phyloP scores from a whole-genome alignment of 2,888 invertebrate species.

The Drosophila leonis region DNA sequence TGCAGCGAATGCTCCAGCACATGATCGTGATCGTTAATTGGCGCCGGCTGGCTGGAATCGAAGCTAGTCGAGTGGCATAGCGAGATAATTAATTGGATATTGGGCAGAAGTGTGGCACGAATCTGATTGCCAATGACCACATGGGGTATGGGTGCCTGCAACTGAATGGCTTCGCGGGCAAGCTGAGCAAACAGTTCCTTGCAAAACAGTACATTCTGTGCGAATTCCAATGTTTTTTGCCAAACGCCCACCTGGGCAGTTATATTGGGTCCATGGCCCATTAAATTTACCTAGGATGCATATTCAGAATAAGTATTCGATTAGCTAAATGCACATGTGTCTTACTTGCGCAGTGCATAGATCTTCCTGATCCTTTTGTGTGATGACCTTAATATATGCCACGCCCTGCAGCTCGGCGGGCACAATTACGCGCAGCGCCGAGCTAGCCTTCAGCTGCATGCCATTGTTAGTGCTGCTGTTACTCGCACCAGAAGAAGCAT shows the following conservation, averaged over 20 bases:
- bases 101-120: conserved; percentile 96
- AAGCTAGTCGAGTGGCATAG: conserved; percentile 93
- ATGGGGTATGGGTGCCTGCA: conserved; percentile 97
- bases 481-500: conserved; percentile 69
- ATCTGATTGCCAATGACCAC: conserved; percentile 99
- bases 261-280: conserved; percentile 90
- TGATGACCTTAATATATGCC: conserved; percentile 97
- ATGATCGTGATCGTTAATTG: conserved; percentile 93
- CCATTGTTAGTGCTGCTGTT: conserved; percentile 84
- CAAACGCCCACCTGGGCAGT: conserved; percentile 90
- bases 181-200: conserved; percentile 97
- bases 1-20: conserved; percentile 98
- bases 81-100: conserved; percentile 96
- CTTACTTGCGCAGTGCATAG: conserved; percentile 90
- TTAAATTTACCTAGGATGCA: conserved; percentile 87
- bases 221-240: conserved; percentile 98
- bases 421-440: conserved; percentile 95
- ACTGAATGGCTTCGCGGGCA: conserved; percentile 97
- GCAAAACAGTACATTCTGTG: conserved; percentile 98
- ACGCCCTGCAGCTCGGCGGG: conserved; percentile 98
- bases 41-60: conserved; percentile 86
- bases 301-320: background rate
- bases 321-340: background rate
- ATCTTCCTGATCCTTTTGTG: conserved; percentile 97
- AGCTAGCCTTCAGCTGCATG: conserved; percentile 88